A percentile compares a stretch with the other conserved stretches of the same genome.
Evolutionary conservation across 2,113 vertebrate species (phyloP).

Genomic region (Aldabrachelys gigantea): DNA sequence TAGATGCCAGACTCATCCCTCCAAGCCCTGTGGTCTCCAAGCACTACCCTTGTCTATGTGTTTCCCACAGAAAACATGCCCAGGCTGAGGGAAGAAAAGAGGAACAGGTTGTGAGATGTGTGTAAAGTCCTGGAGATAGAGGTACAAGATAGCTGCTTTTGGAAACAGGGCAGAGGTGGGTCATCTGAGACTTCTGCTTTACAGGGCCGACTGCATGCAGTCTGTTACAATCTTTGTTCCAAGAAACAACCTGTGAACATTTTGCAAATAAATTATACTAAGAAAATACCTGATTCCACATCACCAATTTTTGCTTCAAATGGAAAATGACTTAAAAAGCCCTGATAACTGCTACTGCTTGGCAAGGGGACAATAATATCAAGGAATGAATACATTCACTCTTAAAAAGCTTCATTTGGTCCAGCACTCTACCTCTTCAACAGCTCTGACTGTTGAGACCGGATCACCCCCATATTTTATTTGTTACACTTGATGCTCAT

Average conservation of each 20-base stretch:
- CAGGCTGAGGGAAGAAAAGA: not conserved
- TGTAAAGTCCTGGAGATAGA: not conserved
- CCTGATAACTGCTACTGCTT: accelerated
- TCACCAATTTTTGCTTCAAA: not conserved
- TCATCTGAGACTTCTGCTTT: not conserved
- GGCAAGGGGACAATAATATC: not conserved
- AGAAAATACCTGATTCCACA: not conserved
- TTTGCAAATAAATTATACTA: not conserved
- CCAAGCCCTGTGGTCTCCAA: not conserved
- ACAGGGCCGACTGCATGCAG: accelerated
- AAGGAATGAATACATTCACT: not conserved
- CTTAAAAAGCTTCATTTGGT: not conserved
- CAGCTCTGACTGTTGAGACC: not conserved
- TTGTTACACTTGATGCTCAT: not conserved
- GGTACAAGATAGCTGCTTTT: conserved; percentile 1
- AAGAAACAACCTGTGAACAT: not conserved
- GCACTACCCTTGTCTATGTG: not conserved
- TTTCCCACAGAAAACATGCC: conserved; percentile 3
- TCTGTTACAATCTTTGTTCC: not conserved
- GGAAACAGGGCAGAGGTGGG: not conserved
- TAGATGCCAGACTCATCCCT: not conserved
- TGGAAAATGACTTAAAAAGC: not conserved
- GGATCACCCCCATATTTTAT: not conserved
- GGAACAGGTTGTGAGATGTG: not conserved
- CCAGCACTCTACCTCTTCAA: not conserved